A percentile compares a stretch with the other conserved stretches of the same genome.
These are phyloP conservation scores for Xestia sexstrigata DNA, from an alignment of 2,888 invertebrate genomes.

Conservation along the genomic window DNA sequence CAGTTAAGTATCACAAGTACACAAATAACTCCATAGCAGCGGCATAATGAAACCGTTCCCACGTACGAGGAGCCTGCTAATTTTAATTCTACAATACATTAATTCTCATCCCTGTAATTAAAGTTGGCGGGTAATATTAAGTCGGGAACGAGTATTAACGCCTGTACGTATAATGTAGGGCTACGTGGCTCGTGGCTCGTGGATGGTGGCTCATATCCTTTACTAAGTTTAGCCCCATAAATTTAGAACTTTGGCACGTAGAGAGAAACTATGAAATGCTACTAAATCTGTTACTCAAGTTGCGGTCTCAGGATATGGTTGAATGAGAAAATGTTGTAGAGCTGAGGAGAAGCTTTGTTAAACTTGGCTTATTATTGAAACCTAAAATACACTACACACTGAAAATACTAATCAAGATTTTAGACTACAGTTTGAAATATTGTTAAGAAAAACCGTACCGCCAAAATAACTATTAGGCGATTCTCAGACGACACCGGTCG, in stretches of 20 bases:
- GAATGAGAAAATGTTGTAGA: conserved; percentile 62
- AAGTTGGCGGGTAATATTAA: conserved; percentile 62
- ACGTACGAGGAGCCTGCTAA: conserved; percentile 49
- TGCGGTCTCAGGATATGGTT: conserved; percentile 65
- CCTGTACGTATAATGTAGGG: conserved; percentile 58
- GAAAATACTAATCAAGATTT: not conserved
- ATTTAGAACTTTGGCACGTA: conserved; percentile 74
- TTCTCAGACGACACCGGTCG: not conserved
- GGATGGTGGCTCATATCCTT: conserved; percentile 68
- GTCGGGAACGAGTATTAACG: conserved; percentile 65
- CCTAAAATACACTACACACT: not conserved
- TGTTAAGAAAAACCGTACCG: not conserved
- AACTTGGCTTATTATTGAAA: conserved; percentile 16
- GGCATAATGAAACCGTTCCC: conserved; percentile 50
- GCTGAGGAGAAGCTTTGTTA: conserved; percentile 2
- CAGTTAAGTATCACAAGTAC: conserved; percentile 20
- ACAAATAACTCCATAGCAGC: conserved; percentile 61
- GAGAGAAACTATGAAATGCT: conserved; percentile 76
- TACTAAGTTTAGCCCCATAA: conserved; percentile 71
- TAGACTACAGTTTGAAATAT: not conserved
- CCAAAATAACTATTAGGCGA: not conserved
- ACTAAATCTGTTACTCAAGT: conserved; percentile 71
- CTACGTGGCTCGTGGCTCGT: conserved; percentile 64
- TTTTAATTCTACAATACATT: conserved; percentile 66
- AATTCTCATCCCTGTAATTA: conserved; percentile 67